Evolutionary conservation across 1,140 invertebrate species (phyloP), one percentile per base, ranked within the genome.

Genomic region (Calycopis cecrops): DNA sequence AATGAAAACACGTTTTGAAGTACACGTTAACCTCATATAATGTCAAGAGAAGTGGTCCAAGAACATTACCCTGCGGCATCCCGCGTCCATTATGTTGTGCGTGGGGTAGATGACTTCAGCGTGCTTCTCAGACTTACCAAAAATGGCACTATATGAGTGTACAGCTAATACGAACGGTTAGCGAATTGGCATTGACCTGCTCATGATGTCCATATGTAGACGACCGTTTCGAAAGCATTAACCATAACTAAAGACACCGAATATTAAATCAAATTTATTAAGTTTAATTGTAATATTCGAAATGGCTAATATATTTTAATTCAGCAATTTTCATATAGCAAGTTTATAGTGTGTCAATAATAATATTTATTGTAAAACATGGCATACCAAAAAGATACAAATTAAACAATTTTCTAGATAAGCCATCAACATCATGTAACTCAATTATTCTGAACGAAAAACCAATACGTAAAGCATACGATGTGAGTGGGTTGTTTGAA

Each of bases 121-220:
- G 58, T 61, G 58, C 55, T 64, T 61, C 61, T 62, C 63, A 67
- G 67, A 63, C 69, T 47, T 47, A 42, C 74, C 76, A 49, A 73
- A 75, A 73, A 73, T 58, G 72, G 76, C 51, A 35, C 59, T 60
- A 57, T 62, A 69, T 71, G 73, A 76, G 67, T 67, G 56, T 66
- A 66, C 54, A 57, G 50, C 52, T 48, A 57, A 65, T 57, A 60
- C 62, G 52, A 40, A 63, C 55, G 33, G 60, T 62, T 70, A 70
- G 59, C 62, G 50, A 52, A 59, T 68, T 57, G 76, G 59, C 76
- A 79, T 72, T 79, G 76, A 77, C 72, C 76, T 64, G 65, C 52
- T 54, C 57, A 52, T 42, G 44, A 55, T 48, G 17, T 42, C 69
- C 71, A 67, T 76, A 70, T 76, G 64, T 68, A 71, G 69, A 65